Evolutionary conservation across 2,113 vertebrate genomes (phyloP).

Genomic region (Cyanoramphus novaezelandiae): DNA sequence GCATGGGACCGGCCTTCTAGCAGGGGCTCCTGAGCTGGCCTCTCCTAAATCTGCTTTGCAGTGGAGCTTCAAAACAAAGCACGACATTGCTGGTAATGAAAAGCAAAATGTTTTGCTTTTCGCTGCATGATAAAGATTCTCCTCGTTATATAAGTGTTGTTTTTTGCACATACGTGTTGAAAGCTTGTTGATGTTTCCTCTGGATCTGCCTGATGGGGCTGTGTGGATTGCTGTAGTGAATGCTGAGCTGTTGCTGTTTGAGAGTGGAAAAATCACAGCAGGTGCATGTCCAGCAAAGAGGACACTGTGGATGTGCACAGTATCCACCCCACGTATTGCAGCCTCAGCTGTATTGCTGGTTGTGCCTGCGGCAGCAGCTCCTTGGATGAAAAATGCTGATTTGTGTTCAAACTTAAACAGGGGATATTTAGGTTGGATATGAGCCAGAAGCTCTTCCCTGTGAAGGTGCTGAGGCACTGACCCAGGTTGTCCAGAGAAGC

Average conservation of each 20-base stretch:
- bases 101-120: conserved; percentile 23
- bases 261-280: background rate
- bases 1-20: background rate
- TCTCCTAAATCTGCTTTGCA: background rate
- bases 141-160: background rate
- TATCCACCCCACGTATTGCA: background rate
- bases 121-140: background rate
- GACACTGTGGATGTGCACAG: background rate
- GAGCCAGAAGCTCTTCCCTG: background rate
- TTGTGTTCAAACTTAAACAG: background rate
- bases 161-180: background rate
- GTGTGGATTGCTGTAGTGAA: background rate
- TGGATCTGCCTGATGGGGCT: background rate
- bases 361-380: background rate
- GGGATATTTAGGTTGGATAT: background rate
- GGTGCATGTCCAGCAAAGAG: background rate
- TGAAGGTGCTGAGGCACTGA: background rate
- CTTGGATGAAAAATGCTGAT: background rate
- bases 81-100: background rate
- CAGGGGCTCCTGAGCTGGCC: background rate
- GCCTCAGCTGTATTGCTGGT: background rate
- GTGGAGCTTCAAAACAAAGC: background rate
- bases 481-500: background rate
- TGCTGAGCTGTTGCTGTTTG: background rate
- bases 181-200: background rate